phyloP scores from a whole-genome alignment of 2,888 invertebrate species.

The Neria commutata region DNA sequence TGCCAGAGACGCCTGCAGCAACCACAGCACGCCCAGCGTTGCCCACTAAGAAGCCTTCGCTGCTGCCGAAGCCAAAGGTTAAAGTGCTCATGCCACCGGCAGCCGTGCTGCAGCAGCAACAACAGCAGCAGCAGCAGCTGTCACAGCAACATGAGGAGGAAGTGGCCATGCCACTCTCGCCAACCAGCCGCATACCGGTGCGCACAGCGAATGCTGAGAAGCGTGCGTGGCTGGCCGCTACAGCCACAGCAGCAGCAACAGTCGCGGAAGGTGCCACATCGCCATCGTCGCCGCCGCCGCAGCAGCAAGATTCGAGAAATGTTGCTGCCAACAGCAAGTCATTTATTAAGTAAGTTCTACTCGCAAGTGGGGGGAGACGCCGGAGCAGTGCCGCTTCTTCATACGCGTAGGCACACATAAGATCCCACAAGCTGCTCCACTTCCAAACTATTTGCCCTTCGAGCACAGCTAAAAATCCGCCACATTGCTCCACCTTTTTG shows the following conservation, averaged over 20 bases:
- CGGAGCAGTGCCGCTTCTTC: neutral
- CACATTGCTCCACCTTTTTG: too few species aligned
- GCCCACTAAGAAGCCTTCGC: constrained; percentile 48
- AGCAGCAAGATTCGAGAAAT: constrained; percentile 9
- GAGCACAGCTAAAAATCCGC: too few species aligned
- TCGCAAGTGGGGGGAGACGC: too few species aligned
- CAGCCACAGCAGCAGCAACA: constrained; percentile 23
- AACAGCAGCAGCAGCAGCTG: constrained; percentile 35
- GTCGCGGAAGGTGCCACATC: neutral
- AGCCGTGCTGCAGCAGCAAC: constrained; percentile 46
- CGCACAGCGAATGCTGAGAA: constrained; percentile 60
- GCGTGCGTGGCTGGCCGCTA: constrained; percentile 42
- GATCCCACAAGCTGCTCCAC: too few species aligned
- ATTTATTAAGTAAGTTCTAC: constrained; percentile 52
- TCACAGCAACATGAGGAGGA: constrained; percentile 23
- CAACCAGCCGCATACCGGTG: constrained; percentile 59
- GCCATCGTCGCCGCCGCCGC: neutral
- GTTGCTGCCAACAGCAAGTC: constrained; percentile 43
- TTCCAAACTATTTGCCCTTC: too few species aligned
- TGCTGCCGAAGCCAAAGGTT: constrained; percentile 60
- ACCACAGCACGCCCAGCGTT: constrained; percentile 21
- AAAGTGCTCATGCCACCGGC: constrained; percentile 55
- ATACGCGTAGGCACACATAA: too few species aligned
- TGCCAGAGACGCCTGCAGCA: constrained; percentile 28
- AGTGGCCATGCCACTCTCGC: constrained; percentile 31